Evolutionary conservation across 2,113 vertebrate species (phyloP).

Genomic region (Chaetops frenatus): DNA sequence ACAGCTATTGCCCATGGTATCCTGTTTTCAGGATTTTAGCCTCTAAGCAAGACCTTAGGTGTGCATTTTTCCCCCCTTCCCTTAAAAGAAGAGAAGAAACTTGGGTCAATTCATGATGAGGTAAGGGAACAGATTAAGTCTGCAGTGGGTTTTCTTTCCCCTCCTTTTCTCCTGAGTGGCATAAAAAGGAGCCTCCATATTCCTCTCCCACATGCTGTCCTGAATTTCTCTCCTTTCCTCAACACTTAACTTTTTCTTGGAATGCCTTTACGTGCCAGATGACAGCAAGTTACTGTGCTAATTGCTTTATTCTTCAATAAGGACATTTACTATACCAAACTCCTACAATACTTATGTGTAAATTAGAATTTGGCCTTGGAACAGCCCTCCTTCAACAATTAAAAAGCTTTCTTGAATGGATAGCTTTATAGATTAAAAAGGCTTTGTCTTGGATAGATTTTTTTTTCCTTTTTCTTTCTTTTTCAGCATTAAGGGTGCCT

Average conservation of each 20-base stretch:
- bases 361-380: slow-evolving; percentile 65
- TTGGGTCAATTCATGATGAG: slow-evolving; percentile 46
- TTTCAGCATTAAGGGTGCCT: background rate
- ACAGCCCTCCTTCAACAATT: slow-evolving; percentile 59
- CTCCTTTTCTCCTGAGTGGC: slow-evolving; percentile 60
- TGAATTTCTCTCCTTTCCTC: slow-evolving; percentile 77
- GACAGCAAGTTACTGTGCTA: slow-evolving; percentile 73
- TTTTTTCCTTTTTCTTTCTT: background rate
- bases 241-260: slow-evolving; percentile 76
- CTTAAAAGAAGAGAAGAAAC: background rate
- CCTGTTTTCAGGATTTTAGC: background rate
- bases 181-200: slow-evolving; percentile 69
- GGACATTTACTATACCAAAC: slow-evolving; percentile 73
- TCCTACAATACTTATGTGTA: slow-evolving; percentile 72
- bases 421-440: background rate
- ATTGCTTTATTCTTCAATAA: slow-evolving; percentile 72
- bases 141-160: slow-evolving; percentile 63
- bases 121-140: slow-evolving; percentile 64
- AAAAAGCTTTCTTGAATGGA: slow-evolving; percentile 27
- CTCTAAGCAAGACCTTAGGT: background rate
- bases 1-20: background rate
- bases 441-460: background rate
- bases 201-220: slow-evolving; percentile 77
- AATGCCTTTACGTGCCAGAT: slow-evolving; percentile 75
- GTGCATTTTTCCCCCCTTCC: background rate